Conservation (phyloP, 1,140 invertebrate genomes). For the Heliconius eleuchia region DNA sequence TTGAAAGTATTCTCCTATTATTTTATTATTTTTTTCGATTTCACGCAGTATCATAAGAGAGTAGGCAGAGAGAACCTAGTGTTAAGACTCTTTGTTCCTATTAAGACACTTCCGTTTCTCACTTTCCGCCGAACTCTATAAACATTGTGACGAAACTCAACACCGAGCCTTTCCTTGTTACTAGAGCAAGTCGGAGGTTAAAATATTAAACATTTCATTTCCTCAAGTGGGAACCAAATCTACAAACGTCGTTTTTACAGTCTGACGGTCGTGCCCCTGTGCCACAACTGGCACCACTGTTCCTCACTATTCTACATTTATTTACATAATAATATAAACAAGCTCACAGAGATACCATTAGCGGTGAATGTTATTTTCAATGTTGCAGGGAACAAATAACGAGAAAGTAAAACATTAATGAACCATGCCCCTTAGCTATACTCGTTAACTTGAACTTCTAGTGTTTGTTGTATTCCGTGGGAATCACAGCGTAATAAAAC, state of each 20-base stretch:
- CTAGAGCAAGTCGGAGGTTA: too few relatives aligned
- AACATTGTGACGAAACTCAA: too few relatives aligned
- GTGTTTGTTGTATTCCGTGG: background rate
- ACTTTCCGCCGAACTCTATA: too few relatives aligned
- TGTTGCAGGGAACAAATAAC: background rate
- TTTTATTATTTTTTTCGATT: background rate
- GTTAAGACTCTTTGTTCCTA: too few relatives aligned
- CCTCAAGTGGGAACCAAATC: too few relatives aligned
- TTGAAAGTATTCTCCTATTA: background rate
- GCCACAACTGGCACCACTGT: too few relatives aligned
- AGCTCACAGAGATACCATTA: background rate
- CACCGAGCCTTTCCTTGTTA: too few relatives aligned
- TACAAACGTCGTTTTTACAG: too few relatives aligned
- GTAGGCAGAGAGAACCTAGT: too few relatives aligned
- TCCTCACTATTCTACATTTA: background rate
- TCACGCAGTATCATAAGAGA: background rate
- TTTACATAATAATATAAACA: background rate
- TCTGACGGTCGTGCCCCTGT: too few relatives aligned
- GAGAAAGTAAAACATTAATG: background rate
- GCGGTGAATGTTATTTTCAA: background rate
- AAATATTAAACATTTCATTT: too few relatives aligned
- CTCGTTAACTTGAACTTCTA: background rate
- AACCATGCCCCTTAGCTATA: background rate
- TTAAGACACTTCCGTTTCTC: too few relatives aligned
- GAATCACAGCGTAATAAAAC: background rate